Base-by-base conservation (phyloP, 2,113 vertebrate genomes). In the Melanostigma gelatinosum region DNA sequence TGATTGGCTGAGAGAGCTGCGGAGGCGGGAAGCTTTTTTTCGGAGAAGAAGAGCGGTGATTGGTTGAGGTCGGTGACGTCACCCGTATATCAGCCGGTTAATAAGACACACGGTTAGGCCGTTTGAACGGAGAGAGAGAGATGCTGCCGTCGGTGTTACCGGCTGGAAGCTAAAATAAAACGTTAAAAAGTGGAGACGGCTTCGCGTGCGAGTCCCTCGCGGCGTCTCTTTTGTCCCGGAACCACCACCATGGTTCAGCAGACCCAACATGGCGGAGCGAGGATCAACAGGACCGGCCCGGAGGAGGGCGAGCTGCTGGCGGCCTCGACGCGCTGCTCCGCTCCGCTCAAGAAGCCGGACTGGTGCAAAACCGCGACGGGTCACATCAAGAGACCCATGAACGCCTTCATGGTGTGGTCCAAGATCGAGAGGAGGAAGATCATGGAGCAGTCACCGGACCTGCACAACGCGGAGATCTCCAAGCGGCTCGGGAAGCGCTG, bases 391-490 rank as follows among this genome's bases (percentile, higher is more conserved):
- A 90, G 98, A 20, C 98, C 98, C 42, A 99, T 99, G 98, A 99
- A 99, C 88, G 98, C 98, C 0, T 99, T 99, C 92, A 99, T 99
- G 98, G 98, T 99, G 46, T 99, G 98, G 98, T 99, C 98, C 15
- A 97, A 98, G 89, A 96, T 96, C 85, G 97, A 99, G 95, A 81
- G 98, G 85, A 87, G 97, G 74, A 99, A 98, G 94, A 97, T 99
- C 90, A 99, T 98, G 97, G 96, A 97, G 91, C 96, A 97, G 92
- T 95, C 95, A 0, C 97, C 97, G 8, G 97, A 98, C 94, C 96
- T 97, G 96, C 98, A 99, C 93, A 99, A 99, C 93, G 97, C 98
- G 0, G 97, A 99, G 95, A 99, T 99, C 90, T 99, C 97, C 93
- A 99, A 99, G 93, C 88, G 96, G 81, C 95, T 99, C 90, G 98